Evolutionary conservation across 2,113 vertebrate species (phyloP).

Genomic region (Cottus gobio): DNA sequence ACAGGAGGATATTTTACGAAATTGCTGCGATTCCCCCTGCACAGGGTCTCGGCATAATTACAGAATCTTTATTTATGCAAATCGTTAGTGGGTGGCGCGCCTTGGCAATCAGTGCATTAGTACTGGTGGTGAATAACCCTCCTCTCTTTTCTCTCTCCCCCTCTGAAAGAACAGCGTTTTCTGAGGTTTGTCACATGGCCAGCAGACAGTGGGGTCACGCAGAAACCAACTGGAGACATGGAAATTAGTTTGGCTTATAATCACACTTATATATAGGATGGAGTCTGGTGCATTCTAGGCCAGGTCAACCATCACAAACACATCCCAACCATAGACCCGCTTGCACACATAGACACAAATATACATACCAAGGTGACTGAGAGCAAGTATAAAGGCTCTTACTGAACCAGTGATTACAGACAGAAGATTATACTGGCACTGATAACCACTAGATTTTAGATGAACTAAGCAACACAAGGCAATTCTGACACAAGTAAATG

Average conservation of each 20-base stretch:
- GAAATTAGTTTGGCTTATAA: slow-evolving; percentile 12
- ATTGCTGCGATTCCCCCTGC: slow-evolving; percentile 13
- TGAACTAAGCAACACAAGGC: background rate
- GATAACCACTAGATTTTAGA: background rate
- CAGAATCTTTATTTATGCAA: slow-evolving; percentile 63
- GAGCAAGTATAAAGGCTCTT: background rate
- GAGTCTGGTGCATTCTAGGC: slow-evolving; percentile 12
- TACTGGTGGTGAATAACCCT: slow-evolving; percentile 48
- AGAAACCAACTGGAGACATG: slow-evolving; percentile 22
- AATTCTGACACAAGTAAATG: background rate
- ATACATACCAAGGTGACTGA: background rate
- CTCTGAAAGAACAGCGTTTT: slow-evolving; percentile 16
- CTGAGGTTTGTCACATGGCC: slow-evolving; percentile 14
- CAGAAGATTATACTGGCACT: background rate
- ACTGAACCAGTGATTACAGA: background rate
- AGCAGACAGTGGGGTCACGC: slow-evolving; percentile 40
- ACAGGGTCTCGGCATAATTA: slow-evolving; percentile 43
- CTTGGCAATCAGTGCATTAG: slow-evolving; percentile 51
- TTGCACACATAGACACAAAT: background rate
- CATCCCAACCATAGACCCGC: background rate
- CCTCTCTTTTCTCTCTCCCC: slow-evolving; percentile 2
- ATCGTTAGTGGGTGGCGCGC: slow-evolving; percentile 46
- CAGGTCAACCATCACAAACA: slow-evolving; percentile 10
- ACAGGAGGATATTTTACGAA: slow-evolving; percentile 35
- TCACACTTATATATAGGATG: background rate